phyloP scores from a whole-genome alignment of 2,888 invertebrate genomes.

The Adelphocoris suturalis region DNA sequence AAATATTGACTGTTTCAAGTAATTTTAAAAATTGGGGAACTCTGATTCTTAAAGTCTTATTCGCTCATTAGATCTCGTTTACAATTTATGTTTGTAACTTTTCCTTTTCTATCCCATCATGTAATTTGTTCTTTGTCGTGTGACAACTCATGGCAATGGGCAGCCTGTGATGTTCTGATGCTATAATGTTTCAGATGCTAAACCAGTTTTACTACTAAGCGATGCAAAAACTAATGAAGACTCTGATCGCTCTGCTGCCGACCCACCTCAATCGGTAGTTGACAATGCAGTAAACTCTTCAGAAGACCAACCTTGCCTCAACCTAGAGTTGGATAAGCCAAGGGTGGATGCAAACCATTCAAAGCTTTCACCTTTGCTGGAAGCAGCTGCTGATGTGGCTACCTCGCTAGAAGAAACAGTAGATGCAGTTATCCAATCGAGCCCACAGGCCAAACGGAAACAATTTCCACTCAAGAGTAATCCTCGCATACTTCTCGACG shows the following conservation, averaged over 20 bases:
- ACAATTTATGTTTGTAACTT: too few relatives aligned
- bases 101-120: too few relatives aligned
- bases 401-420: conserved; percentile 85
- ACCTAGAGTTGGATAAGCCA: conserved; percentile 73
- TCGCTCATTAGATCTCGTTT: too few relatives aligned
- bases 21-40: too few relatives aligned
- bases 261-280: conserved; percentile 11
- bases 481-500: conserved; percentile 75
- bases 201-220: neutral
- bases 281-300: conserved; percentile 55
- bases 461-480: conserved; percentile 73
- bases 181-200: conserved; percentile 53
- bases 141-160: too few relatives aligned
- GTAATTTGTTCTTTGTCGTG: too few relatives aligned
- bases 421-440: conserved; percentile 84
- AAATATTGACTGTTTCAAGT: too few relatives aligned
- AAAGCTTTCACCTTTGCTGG: conserved; percentile 79
- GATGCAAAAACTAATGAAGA: conserved; percentile 62
- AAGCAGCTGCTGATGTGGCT: conserved; percentile 84
- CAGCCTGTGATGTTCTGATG: too few relatives aligned
- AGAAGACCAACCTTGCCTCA: conserved; percentile 41
- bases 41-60: too few relatives aligned
- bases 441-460: conserved; percentile 77
- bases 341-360: conserved; percentile 69
- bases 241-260: conserved; percentile 54